Evolutionary conservation across 2,797 vertebrate species (phyloP).

Genomic region (Aldrovandia affinis): DNA sequence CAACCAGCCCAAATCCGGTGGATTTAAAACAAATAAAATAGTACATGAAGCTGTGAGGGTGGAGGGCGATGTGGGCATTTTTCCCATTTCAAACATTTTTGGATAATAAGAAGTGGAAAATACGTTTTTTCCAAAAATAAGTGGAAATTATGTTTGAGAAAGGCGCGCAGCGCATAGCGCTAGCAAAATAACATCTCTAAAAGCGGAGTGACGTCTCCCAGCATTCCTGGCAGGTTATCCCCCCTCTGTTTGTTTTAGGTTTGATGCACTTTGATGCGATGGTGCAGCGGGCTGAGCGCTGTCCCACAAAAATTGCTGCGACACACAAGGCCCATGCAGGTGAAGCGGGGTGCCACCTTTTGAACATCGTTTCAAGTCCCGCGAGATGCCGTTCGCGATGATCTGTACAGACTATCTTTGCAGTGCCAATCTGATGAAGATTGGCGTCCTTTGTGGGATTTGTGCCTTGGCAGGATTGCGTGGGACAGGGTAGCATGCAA

Average conservation of each 20-base stretch:
- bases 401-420: slow-evolving; percentile 60
- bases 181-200: slow-evolving; percentile 24
- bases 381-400: slow-evolving; percentile 49
- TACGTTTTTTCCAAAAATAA: neutral
- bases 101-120: too few species aligned
- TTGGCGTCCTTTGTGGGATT: slow-evolving; percentile 39
- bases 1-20: neutral
- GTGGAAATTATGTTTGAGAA: slow-evolving; percentile 23
- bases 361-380: slow-evolving; percentile 55
- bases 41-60: neutral
- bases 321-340: slow-evolving; percentile 35
- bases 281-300: slow-evolving; percentile 9
- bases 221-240: slow-evolving; percentile 21
- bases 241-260: slow-evolving; percentile 13
- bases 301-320: slow-evolving; percentile 12
- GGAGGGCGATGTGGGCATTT: neutral
- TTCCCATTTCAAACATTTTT: too few species aligned
- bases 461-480: slow-evolving; percentile 36
- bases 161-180: neutral
- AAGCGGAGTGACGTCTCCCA: slow-evolving; percentile 25
- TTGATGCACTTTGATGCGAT: slow-evolving; percentile 42
- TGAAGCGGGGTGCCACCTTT: slow-evolving; percentile 31
- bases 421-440: slow-evolving; percentile 67
- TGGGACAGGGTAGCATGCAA: slow-evolving; percentile 45
- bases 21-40: too few species aligned